Conservation (phyloP, 2,113 vertebrate genomes). For the Platichthys flesus region DNA sequence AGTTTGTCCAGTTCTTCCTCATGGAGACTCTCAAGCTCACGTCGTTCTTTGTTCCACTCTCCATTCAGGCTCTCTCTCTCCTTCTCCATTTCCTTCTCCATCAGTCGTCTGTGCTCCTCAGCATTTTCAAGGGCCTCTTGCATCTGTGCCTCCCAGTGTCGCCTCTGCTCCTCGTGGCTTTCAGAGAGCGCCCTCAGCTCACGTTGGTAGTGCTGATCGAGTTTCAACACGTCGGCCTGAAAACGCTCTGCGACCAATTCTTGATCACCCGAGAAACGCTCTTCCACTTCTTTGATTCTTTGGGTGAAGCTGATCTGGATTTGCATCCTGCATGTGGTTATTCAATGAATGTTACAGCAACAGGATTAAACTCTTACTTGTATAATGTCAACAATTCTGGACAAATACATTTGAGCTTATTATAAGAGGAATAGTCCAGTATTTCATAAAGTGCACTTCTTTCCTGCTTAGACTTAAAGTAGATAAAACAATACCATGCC, state of each 20-base stretch:
- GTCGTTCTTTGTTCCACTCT: constrained; percentile 76
- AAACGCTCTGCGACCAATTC: constrained; percentile 82
- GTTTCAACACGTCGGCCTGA: constrained; percentile 74
- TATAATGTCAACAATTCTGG: background rate
- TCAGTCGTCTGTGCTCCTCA: constrained; percentile 60
- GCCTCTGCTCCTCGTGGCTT: constrained; percentile 78
- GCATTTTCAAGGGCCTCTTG: constrained; percentile 75
- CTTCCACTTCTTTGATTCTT: constrained; percentile 86
- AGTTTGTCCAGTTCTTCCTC: constrained; percentile 78
- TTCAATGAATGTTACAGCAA: constrained; percentile 62
- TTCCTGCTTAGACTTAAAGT: too few species aligned
- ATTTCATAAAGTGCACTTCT: too few species aligned
- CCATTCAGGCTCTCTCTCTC: constrained; percentile 31
- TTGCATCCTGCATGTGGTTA: constrained; percentile 88
- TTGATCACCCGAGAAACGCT: constrained; percentile 83
- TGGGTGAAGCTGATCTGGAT: constrained; percentile 87
- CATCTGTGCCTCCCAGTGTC: constrained; percentile 85
- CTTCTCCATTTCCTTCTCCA: constrained; percentile 62
- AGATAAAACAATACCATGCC: too few species aligned
- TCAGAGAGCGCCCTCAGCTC: constrained; percentile 81
- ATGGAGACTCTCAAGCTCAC: constrained; percentile 80
- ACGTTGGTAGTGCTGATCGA: constrained; percentile 80
- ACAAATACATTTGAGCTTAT: background rate
- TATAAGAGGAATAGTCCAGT: background rate
- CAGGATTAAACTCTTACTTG: background rate